Percentiles rank a stretch among this genome's conserved stretches.
These are phyloP conservation scores for Strigamia transsilvanica DNA, from an alignment of 2,888 invertebrate species.

Conservation along the genomic window DNA sequence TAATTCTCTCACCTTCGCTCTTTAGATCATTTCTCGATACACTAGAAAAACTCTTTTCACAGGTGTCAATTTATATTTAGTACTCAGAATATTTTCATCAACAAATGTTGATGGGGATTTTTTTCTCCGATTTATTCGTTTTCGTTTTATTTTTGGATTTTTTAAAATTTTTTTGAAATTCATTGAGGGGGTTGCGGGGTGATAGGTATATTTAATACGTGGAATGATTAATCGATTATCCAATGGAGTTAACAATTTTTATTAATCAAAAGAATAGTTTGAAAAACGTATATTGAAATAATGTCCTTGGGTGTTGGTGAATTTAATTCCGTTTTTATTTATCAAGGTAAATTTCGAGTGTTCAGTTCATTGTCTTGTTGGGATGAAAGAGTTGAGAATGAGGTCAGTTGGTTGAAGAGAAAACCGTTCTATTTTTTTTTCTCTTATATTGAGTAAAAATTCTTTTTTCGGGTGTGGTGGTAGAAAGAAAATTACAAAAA, in stretches of 20 bases:
- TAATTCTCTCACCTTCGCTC: slow-evolving; percentile 49
- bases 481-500: background rate
- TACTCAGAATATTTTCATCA: background rate
- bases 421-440: slow-evolving; percentile 23
- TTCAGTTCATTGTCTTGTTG: slow-evolving; percentile 46
- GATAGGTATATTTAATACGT: background rate
- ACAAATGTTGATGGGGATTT: background rate
- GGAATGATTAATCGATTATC: slow-evolving; percentile 42
- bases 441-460: slow-evolving; percentile 2
- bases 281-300: background rate
- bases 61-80: slow-evolving; percentile 24
- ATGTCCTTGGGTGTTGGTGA: slow-evolving; percentile 32
- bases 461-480: slow-evolving; percentile 46
- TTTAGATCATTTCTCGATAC: slow-evolving; percentile 5
- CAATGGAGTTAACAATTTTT: background rate
- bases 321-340: background rate
- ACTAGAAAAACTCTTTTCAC: background rate
- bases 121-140: too few species aligned
- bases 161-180: background rate
- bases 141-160: background rate
- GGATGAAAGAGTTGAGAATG: slow-evolving; percentile 46
- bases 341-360: slow-evolving; percentile 38
- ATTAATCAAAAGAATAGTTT: background rate
- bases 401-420: slow-evolving; percentile 42
- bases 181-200: background rate